Base-by-base conservation (phyloP, 2,888 invertebrate species). In the Ypsolopha sequella region DNA sequence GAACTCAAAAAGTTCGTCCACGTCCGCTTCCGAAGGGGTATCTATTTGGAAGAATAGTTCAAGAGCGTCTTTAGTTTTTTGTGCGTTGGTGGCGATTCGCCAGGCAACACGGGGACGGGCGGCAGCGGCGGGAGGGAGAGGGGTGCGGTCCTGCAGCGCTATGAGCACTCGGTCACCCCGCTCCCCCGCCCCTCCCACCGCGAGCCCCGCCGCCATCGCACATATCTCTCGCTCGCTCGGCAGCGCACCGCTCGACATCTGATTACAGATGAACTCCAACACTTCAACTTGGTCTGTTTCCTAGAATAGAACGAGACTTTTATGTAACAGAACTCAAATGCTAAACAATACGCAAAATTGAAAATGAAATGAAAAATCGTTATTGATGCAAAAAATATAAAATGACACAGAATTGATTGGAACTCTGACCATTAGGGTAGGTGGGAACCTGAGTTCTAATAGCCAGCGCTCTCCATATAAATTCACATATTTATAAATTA, bases 141-240 rank as follows among this genome's bases (percentile, higher is more conserved):
- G 36, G 81, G 74, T 8, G 79, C 70, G 6, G 41, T 52, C 57
- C 14, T 70, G 58, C 52, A 39, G 59, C 34, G 68, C 66, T 9
- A 79, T 61, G 80, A 80, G 81, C 7, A 78, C 76, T 54, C 76
- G 72, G 60, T 85, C 84, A 11, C 76, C 66, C 36, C 78, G 69
- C 63, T 79, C 80, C 53, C 73, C 67, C 6, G 58, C 60, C n/a
- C 66, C 65, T 4, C 50, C 55, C 10, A 62, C 66, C 7, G 74
- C 73, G 11, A 78, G 60, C 53, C 69, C 63, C 54, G 67, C 65
- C 38, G 75, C 64, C n/a, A 80, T 58, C 34, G 78, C 73, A 6
- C 80, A 24, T 24, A 24, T 24, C 54, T 84, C 84, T 38, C 69
- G 56, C 24, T 24, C 24, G 24, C 24, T 24, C 1, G 84, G 84